Percentiles rank a stretch among this genome's conserved stretches.
phyloP scores from a whole-genome alignment of 2,888 invertebrate species.

The Lepeophtheirus nordmannii region DNA sequence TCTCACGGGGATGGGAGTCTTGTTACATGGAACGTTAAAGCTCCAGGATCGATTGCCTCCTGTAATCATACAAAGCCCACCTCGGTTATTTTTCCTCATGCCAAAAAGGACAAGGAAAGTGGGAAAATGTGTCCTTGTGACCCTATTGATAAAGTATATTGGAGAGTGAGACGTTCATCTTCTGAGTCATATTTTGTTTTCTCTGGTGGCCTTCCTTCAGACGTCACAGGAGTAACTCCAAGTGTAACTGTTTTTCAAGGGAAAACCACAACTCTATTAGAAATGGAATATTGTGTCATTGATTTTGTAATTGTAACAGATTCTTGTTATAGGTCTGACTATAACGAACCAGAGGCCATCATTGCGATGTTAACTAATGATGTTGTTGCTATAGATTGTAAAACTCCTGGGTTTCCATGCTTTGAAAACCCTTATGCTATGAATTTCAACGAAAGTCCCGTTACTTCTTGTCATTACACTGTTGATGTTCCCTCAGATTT shows the following conservation, averaged over 20 bases:
- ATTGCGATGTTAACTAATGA: conserved; percentile 94
- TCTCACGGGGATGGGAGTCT: conserved; percentile 84
- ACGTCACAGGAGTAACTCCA: conserved; percentile 72
- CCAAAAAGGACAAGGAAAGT: conserved; percentile 61
- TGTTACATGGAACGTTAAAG: conserved; percentile 74
- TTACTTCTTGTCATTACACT: conserved; percentile 89
- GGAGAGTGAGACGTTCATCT: conserved; percentile 44
- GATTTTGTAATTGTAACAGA: conserved; percentile 93
- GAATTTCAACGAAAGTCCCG: conserved; percentile 97
- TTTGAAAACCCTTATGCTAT: conserved; percentile 99
- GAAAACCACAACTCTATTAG: conserved; percentile 75
- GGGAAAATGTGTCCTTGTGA: conserved; percentile 84
- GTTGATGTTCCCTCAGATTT: conserved; percentile 95
- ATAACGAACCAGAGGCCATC: conserved; percentile 94
- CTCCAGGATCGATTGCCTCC: conserved; percentile 39
- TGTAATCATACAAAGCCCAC: conserved; percentile 41
- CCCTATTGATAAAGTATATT: conserved; percentile 85
- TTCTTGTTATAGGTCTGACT: conserved; percentile 82
- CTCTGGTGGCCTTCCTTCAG: conserved; percentile 84
- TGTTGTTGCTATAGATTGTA: conserved; percentile 90
- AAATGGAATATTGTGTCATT: conserved; percentile 96
- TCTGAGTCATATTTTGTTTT: conserved; percentile 88
- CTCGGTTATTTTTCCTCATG: conserved; percentile 75
- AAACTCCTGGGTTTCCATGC: conserved; percentile 87
- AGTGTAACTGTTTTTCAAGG: conserved; percentile 91